Evolutionary conservation across 1,140 invertebrate genomes (phyloP).

Genomic region (Drosophila punjabiensis): DNA sequence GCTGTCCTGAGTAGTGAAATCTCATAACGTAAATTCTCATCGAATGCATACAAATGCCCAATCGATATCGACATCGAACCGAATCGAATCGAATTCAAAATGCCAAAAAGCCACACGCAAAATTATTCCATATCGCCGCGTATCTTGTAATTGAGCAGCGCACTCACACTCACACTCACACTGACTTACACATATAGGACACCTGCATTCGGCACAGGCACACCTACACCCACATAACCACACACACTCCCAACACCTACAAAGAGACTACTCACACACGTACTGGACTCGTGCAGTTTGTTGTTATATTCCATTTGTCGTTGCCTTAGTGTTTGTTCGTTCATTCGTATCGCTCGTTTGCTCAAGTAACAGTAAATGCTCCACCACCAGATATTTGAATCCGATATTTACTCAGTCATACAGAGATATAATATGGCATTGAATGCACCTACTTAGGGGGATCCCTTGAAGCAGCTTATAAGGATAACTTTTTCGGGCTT

Average conservation of each 20-base stretch:
- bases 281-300: slow-evolving; percentile 60
- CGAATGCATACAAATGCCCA: slow-evolving; percentile 69
- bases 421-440: neutral
- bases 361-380: slow-evolving; percentile 52
- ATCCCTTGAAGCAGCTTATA: neutral
- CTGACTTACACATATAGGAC: slow-evolving; percentile 23
- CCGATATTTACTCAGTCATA: slow-evolving; percentile 13
- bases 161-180: slow-evolving; percentile 37
- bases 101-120: slow-evolving; percentile 55
- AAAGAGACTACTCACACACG: slow-evolving; percentile 27
- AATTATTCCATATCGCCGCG: slow-evolving; percentile 63
- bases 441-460: neutral
- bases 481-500: neutral
- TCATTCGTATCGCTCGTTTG: slow-evolving; percentile 69
- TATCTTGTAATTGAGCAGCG: slow-evolving; percentile 58
- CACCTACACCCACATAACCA: slow-evolving; percentile 18
- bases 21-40: slow-evolving; percentile 85
- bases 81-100: slow-evolving; percentile 49
- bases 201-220: slow-evolving; percentile 32
- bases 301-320: slow-evolving; percentile 70
- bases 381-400: slow-evolving; percentile 17
- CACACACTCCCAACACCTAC: slow-evolving; percentile 2
- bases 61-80: slow-evolving; percentile 40
- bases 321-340: slow-evolving; percentile 60
- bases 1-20: slow-evolving; percentile 83